Conservation (phyloP, 2,113 vertebrate species). For the Odobenus rosmarus region DNA sequence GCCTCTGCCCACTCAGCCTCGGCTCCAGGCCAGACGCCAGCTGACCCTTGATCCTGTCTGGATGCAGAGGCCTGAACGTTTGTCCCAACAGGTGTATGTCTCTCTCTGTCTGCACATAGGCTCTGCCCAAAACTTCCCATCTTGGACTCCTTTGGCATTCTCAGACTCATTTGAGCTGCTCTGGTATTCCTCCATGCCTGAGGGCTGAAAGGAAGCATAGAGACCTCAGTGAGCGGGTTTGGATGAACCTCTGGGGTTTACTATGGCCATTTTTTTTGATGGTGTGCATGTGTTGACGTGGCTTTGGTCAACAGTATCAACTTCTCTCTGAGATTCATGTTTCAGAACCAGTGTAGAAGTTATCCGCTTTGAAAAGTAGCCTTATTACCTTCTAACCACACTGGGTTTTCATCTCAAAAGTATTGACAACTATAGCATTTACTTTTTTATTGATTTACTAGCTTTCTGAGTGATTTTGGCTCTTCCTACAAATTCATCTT, state of each 20-base stretch:
- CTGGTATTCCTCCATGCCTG: no score
- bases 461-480: not conserved
- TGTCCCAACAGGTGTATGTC: rapidly evolving
- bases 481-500: not conserved
- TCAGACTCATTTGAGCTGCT: not conserved
- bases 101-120: rapidly evolving
- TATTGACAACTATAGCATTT: not conserved
- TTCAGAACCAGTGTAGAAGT: not conserved
- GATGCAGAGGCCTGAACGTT: rapidly evolving
- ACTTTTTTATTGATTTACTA: not conserved
- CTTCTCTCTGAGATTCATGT: not conserved
- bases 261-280: rapidly evolving
- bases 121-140: not conserved
- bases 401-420: not conserved
- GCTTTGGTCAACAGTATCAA: not conserved
- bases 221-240: not conserved
- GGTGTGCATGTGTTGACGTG: rapidly evolving
- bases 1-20: no score
- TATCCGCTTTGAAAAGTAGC: not conserved
- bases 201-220: rapidly evolving
- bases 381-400: not conserved
- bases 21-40: not conserved
- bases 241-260: no score
- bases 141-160: not conserved
- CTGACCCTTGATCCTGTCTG: rapidly evolving